Conservation (phyloP, 2,888 invertebrate genomes). For the Trichacis sp. region DNA sequence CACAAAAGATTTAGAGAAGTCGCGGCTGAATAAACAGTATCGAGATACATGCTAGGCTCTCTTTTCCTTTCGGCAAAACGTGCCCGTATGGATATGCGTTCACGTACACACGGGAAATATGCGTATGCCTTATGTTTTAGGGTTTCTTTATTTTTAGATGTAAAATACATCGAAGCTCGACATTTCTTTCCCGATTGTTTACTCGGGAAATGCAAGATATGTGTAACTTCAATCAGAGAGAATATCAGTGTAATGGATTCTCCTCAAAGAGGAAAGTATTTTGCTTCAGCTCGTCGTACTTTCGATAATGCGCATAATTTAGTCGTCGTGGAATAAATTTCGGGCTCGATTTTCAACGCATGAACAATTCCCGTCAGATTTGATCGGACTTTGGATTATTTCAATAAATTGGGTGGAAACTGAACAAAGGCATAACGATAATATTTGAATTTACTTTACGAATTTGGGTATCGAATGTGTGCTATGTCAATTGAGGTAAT, state of each 20-base stretch:
- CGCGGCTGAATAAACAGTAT: slow-evolving; percentile 68
- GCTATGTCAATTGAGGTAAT: too few species aligned
- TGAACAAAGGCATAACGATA: too few species aligned
- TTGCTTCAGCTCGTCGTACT: neutral
- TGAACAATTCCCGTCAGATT: too few species aligned
- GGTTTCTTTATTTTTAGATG: neutral
- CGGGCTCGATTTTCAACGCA: too few species aligned
- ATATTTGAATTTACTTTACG: too few species aligned
- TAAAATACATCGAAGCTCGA: neutral
- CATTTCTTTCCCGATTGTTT: neutral
- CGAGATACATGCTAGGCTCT: slow-evolving; percentile 52
- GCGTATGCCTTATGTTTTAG: neutral
- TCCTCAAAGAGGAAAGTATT: too few species aligned
- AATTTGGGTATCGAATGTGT: too few species aligned
- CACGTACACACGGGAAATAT: neutral
- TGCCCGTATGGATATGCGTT: neutral
- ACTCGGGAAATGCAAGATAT: neutral
- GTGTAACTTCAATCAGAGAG: neutral
- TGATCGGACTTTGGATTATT: too few species aligned
- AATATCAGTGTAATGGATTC: too few species aligned
- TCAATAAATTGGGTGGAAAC: too few species aligned
- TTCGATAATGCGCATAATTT: too few species aligned
- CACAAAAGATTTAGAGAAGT: slow-evolving; percentile 69
- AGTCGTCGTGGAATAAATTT: too few species aligned
- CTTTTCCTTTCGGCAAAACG: slow-evolving; percentile 37